Conservation (phyloP, 2,888 invertebrate species). For the Drosophila nigricruria region DNA sequence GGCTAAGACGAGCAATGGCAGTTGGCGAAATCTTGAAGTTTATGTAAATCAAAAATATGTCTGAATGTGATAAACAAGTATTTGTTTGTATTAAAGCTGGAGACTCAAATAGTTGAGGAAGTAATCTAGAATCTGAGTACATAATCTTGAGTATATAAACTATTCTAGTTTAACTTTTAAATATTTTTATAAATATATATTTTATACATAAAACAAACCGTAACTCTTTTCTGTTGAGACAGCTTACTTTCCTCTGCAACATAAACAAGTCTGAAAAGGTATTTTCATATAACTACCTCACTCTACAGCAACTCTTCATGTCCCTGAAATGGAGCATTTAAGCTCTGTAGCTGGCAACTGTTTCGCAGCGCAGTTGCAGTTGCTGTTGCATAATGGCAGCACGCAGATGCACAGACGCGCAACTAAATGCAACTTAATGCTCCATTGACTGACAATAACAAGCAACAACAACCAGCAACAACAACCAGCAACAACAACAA, state of each 20-base stretch:
- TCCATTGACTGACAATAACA: constrained; percentile 55
- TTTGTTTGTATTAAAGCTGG: not conserved
- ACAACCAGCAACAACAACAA: constrained; percentile 11
- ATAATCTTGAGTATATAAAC: too few relatives aligned
- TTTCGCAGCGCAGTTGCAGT: constrained; percentile 9
- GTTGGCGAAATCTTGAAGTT: not conserved
- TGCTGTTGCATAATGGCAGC: constrained; percentile 73
- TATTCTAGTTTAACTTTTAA: too few relatives aligned
- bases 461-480: constrained; percentile 22
- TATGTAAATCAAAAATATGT: not conserved
- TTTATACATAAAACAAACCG: too few relatives aligned
- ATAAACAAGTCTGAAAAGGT: not conserved
- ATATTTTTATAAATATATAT: too few relatives aligned
- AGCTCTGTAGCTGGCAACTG: not conserved
- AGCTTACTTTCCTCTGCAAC: too few relatives aligned
- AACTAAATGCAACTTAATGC: constrained; percentile 71
- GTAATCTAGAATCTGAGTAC: not conserved
- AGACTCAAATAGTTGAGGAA: not conserved
- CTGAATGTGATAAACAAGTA: not conserved
- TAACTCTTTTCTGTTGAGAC: too few relatives aligned
- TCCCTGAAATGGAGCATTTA: constrained; percentile 16
- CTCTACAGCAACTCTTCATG: not conserved
- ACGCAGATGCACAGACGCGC: constrained; percentile 56
- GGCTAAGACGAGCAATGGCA: not conserved
- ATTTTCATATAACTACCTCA: not conserved